Base-by-base conservation (phyloP, 2,113 vertebrate species). In the Leptocoma aspasia region DNA sequence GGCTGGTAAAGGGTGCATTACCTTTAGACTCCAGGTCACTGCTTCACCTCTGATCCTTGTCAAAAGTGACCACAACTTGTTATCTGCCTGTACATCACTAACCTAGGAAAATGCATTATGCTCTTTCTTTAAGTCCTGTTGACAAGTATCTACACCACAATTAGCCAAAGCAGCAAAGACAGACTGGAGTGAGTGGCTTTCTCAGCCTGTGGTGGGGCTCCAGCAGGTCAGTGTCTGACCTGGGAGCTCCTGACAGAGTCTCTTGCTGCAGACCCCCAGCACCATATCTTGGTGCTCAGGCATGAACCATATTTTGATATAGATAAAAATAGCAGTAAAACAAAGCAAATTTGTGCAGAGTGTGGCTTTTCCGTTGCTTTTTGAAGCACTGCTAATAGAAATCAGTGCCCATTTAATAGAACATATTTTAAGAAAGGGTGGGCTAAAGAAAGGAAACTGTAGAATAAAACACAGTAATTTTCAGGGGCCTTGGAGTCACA, bases 41-140 rank as follows among this genome's bases (percentile, higher is more conserved):
- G 60, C 86, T 81, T 95, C 86, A 77, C 68, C 89, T 89, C 91
- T 86, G 77, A 75, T 70, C 80, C 77, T 79, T 86, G 79, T 81
- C 82, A 70, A 56, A 71, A 78, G 79, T 66, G 90, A 50, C 92
- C 85, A 75, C 35, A 59, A 56, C 72, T 84, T 81, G 54, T 77
- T 83, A 45, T 60, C 70, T 52, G 47, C 23, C 82, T 83, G 76
- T 56, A 71, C 89, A 78, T 78, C 87, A 71, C 69, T 30, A 68
- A 64, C 52, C 59, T 18, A 84, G 68, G 77, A 79, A 94, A 91
- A 89, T 8, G 45, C 81, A 42, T 13, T 28, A 30, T 75, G 53
- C 69, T 92, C 52, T 89, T 86, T 19, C 72, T 64, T 44, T 44
- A 66, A 45, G 49, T n/a, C 64, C 41, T 45, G 20, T 18, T 91